A percentile compares a stretch with the other conserved stretches of the same genome.
These are phyloP conservation scores for Alces alces DNA, from an alignment of 2,113 vertebrate species.

Conservation along the genomic window DNA sequence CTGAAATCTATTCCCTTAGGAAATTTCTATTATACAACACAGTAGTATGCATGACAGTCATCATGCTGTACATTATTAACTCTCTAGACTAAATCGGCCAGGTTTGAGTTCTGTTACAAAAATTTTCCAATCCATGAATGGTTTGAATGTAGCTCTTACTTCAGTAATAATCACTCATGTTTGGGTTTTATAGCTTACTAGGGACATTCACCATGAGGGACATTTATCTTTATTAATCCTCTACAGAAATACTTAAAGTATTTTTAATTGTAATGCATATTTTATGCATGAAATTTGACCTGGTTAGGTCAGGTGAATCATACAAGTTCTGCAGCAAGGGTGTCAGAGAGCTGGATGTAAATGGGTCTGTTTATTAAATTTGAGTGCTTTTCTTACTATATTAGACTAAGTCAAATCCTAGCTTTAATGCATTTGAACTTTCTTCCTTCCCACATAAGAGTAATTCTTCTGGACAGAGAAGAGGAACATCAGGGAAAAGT, in stretches of 20 bases:
- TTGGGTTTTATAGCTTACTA: background rate
- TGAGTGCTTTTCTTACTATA: background rate
- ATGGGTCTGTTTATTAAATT: background rate
- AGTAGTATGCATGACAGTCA: background rate
- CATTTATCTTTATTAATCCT: background rate
- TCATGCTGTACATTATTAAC: no score
- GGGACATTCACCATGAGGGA: background rate
- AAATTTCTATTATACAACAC: background rate
- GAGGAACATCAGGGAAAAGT: background rate
- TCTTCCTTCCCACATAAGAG: background rate
- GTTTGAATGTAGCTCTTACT: background rate
- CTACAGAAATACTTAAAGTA: background rate
- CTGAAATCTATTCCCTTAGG: background rate
- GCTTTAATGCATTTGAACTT: background rate
- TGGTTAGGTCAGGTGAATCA: background rate
- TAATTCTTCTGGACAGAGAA: background rate
- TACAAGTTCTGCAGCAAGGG: background rate
- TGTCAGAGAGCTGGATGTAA: background rate
- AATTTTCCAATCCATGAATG: background rate
- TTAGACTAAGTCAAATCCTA: background rate
- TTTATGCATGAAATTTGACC: background rate
- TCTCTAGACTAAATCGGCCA: background rate
- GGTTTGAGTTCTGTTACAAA: background rate
- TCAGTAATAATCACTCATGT: background rate
- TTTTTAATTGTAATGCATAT: background rate